Evolutionary conservation across 1,140 invertebrate species (phyloP).

Genomic region (Tribolium castaneum): DNA sequence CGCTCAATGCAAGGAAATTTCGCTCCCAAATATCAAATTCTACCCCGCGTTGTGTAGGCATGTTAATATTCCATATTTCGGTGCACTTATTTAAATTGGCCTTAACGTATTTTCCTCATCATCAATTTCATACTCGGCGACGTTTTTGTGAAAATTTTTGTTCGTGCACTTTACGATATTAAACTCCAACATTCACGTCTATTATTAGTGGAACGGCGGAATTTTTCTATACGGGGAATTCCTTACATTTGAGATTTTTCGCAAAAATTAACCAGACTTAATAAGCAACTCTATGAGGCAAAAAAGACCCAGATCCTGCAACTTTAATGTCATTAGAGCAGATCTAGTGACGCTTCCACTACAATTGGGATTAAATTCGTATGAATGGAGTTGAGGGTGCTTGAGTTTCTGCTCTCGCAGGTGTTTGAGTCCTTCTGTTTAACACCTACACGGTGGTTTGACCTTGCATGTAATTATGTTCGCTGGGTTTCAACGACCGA

Average conservation of each 20-base stretch:
- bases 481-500: neutral
- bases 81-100: neutral
- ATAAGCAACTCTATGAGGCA: too few species aligned
- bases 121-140: neutral
- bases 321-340: neutral
- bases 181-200: conserved; percentile 9
- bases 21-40: neutral
- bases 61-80: neutral
- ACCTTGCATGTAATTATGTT: neutral
- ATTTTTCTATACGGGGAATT: neutral
- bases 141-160: neutral
- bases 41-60: neutral
- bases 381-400: neutral
- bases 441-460: neutral
- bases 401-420: neutral
- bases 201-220: neutral
- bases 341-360: neutral
- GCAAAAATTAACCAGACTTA: neutral
- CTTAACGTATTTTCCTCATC: neutral
- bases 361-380: neutral
- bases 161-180: neutral
- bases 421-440: neutral
- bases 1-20: neutral
- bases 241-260: conserved; percentile 5
- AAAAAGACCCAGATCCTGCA: neutral